A percentile compares a stretch with the other conserved stretches of the same genome.
Evolutionary conservation across 1,140 invertebrate species (phyloP).

Genomic region (Hycleus phaleratus): DNA sequence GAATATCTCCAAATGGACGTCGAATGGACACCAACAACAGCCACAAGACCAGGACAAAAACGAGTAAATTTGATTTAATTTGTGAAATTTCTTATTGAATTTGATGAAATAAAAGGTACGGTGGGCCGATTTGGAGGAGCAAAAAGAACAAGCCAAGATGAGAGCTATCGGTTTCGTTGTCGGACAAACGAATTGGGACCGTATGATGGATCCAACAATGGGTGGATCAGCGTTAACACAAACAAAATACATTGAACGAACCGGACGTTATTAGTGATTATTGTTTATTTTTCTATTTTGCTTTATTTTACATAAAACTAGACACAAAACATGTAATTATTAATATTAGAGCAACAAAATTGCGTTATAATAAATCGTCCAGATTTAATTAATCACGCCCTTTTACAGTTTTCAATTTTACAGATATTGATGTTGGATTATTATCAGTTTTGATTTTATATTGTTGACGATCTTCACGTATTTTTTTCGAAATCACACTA

Average conservation of each 20-base stretch:
- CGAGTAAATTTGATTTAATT: conserved; percentile 55
- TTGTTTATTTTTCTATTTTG: conserved; percentile 5
- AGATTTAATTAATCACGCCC: background rate
- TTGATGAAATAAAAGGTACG: conserved; percentile 63
- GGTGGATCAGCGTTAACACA: conserved; percentile 81
- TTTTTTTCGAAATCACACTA: too few relatives aligned
- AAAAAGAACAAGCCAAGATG: conserved; percentile 80
- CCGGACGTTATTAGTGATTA: conserved; percentile 8
- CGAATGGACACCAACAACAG: conserved; percentile 50
- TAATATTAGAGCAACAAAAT: background rate
- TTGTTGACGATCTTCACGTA: too few relatives aligned
- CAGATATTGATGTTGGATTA: background rate
- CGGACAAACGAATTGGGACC: conserved; percentile 88
- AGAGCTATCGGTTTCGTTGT: conserved; percentile 91
- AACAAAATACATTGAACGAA: conserved; percentile 86
- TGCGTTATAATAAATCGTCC: too few relatives aligned
- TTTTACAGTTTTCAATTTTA: conserved; percentile 1
- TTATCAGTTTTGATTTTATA: too few relatives aligned
- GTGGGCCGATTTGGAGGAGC: conserved; percentile 95
- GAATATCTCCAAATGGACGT: conserved; percentile 86
- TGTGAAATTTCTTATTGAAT: background rate
- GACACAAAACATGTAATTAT: conserved; percentile 1
- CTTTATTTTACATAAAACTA: background rate
- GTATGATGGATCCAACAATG: conserved; percentile 88
- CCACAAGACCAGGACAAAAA: conserved; percentile 75